Conservation (phyloP, 1,140 invertebrate species). For the Zaprionus gabonicus region DNA sequence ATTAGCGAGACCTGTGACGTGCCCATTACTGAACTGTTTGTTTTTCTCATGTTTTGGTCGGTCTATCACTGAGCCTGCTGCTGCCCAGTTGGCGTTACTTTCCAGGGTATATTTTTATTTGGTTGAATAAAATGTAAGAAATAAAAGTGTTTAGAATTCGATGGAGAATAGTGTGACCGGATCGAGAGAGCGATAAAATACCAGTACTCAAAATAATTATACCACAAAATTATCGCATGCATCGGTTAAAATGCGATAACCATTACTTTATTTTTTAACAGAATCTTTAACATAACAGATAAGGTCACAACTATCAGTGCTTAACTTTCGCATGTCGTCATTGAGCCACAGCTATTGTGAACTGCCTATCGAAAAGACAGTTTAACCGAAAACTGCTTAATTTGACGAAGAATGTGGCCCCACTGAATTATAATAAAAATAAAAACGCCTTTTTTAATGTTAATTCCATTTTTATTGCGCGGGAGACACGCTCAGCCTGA, state of each 20-base stretch:
- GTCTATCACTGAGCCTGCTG: conserved; percentile 22
- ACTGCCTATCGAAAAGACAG: too few relatives aligned
- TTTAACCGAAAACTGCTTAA: too few relatives aligned
- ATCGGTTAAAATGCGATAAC: not conserved
- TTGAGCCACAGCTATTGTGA: not conserved
- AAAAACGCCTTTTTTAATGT: not conserved
- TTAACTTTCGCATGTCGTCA: too few relatives aligned
- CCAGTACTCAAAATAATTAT: not conserved
- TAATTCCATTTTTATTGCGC: not conserved
- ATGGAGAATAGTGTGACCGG: not conserved
- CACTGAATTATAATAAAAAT: too few relatives aligned
- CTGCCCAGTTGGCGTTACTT: conserved; percentile 33
- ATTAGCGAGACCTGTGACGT: conserved; percentile 43
- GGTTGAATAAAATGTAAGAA: conserved; percentile 37
- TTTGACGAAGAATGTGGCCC: too few relatives aligned
- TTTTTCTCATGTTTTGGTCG: conserved; percentile 11
- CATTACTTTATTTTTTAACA: not conserved
- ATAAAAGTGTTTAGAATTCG: conserved; percentile 37
- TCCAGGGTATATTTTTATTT: conserved; percentile 32
- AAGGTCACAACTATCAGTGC: not conserved
- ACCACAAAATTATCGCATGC: not conserved
- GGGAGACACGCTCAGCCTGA: too few relatives aligned
- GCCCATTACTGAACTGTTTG: conserved; percentile 29
- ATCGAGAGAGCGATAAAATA: not conserved
- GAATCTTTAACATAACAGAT: not conserved